Base-by-base conservation (phyloP, 2,113 vertebrate genomes). In the Caranx ignobilis region DNA sequence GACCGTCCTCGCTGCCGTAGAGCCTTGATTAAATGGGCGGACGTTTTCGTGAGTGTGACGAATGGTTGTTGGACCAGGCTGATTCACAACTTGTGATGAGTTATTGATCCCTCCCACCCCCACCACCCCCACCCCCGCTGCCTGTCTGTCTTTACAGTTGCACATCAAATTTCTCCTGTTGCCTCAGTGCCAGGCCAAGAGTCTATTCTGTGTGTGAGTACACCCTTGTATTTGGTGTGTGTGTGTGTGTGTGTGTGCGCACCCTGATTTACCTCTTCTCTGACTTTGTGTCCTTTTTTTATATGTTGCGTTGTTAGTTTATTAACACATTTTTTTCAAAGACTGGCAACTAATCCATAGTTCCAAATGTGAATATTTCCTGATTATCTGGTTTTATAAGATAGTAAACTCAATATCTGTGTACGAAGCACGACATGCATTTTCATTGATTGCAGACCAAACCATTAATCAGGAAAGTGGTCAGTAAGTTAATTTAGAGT, bases 11-110 rank as follows among this genome's bases (percentile, higher is more conserved):
- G 3, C 45, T 71, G 56, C 81, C n/a, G 74, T 79, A 86, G 83
- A 86, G 83, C 85, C 90, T 95, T 95, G 94, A 95, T 95, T 94
- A 95, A 95, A 94, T 93, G 94, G 95, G 95, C 26, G 94, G 95
- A 95, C 94, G 62, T 89, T 94, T 95, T 87, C 19, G 75, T 16
- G 56, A 47, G 34, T 57, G 77, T 95, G 93, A 95, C 91, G 90
- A 92, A 95, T 47, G 90, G 87, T 82, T 85, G 82, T 86, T 87
- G 90, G 86, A 88, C 59, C 56, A 59, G 60, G 71, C 77, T 93
- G 92, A 94, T 94, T 95, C 92, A 90, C 88, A 88, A 77, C 87
- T 87, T 87, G 91, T 87, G 92, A 95, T 94, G 94, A 95, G 87
- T 95, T 95, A 95, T 94, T 94, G 93, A 95, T 91, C 79, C 79